A percentile compares a stretch with the other conserved stretches of the same genome.
Evolutionary conservation across 2,113 vertebrate genomes (phyloP).

Genomic region (Maccullochella peelii): DNA sequence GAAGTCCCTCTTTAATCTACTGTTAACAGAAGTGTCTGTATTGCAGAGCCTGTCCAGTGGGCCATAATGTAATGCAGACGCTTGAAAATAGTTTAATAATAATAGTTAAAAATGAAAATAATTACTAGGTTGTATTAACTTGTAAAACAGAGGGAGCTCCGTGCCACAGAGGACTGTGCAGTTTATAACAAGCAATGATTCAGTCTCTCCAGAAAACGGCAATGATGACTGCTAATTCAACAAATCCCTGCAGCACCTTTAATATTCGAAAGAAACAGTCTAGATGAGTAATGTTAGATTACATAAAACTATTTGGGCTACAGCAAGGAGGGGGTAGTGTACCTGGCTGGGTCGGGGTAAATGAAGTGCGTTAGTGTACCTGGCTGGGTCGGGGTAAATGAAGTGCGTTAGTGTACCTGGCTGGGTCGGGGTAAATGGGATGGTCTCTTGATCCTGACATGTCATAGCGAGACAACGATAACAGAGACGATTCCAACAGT

Average conservation of each 20-base stretch:
- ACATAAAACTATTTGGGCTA: background rate
- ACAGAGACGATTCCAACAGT: slow-evolving; percentile 95
- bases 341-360: background rate
- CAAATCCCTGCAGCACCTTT: background rate
- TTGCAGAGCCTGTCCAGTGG: background rate
- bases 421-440: slow-evolving; percentile 95
- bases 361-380: background rate
- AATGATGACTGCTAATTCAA: background rate
- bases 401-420: background rate
- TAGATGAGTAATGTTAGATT: background rate
- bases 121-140: background rate
- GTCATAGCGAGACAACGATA: slow-evolving; percentile 97
- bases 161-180: background rate
- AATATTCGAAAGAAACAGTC: background rate
- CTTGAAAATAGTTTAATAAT: too few species aligned
- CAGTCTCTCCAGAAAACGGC: background rate
- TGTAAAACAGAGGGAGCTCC: background rate
- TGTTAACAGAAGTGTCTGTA: background rate
- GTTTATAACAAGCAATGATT: background rate
- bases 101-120: too few species aligned
- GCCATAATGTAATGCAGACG: background rate
- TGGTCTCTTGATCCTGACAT: slow-evolving; percentile 97
- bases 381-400: background rate
- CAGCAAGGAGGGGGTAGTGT: background rate
- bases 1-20: background rate